Base-by-base conservation (phyloP, 2,797 vertebrate genomes). In the Labeo calbasu region DNA sequence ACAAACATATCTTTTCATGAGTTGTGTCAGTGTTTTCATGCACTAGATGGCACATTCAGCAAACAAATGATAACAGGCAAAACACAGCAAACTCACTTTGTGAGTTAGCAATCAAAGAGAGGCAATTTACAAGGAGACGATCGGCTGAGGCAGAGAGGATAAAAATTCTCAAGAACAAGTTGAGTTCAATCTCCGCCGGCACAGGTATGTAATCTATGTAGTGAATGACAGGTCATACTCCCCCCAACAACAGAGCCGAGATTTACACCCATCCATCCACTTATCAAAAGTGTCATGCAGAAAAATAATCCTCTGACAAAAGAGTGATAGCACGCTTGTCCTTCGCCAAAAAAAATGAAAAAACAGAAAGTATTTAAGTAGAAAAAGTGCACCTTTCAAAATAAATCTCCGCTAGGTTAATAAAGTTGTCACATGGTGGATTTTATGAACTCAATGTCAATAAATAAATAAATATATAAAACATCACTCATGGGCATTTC, bases 351-450 rank as follows among this genome's bases (percentile, higher is more conserved):
- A 88, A 92, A 89, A 90, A 89, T 2, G 86, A 87, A 87, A 87
- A 59, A 65, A 75, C 1, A 40, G 10, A 48, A 79, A 84, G 40
- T 78, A 79, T 78, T 84, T 63, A 75, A 61, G 68, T 63, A 50
- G 40, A 77, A 83, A 89, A 92, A 88, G 88, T 81, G 88, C 91
- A 86, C 86, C 63, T 87, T 90, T 71, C 69, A 75, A 84, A 90
- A 92, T 92, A 92, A 93, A 93, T 93, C 92, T 85, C 80, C 65
- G 79, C 51, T 25, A 17, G 89, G 88, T 92, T 92, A 93, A 93
- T 93, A 93, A 94, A 93, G 91, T 90, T 94, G 92, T 93, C 93
- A 89, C 88, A 66, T 53, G 59, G 87, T 90, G 89, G 89, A 89
- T 88, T 82, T 88, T 87, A 72, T 84, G 55, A 63, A 59, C 79